These are phyloP conservation scores for Siphamia tubifer DNA, from an alignment of 2,113 vertebrate species.

Conservation along the genomic window DNA sequence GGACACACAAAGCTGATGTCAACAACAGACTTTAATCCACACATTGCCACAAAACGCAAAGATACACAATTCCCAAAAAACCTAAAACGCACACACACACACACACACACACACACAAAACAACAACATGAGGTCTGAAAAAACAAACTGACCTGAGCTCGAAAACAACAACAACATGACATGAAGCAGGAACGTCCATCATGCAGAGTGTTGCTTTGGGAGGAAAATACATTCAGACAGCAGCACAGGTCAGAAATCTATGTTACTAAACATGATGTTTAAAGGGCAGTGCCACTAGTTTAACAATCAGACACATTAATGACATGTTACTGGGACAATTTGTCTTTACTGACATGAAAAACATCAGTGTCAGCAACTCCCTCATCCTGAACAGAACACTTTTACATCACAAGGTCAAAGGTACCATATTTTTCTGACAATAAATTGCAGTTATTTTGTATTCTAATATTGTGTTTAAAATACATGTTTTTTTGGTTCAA, in stretches of 20 bases:
- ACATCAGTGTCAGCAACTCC: neutral
- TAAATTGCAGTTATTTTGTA: no score
- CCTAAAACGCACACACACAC: no score
- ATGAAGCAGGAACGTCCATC: neutral
- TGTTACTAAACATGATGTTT: neutral
- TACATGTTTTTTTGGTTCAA: no score
- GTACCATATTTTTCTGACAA: no score
- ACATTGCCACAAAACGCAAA: constrained; percentile 8
- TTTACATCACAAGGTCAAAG: neutral
- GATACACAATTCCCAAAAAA: neutral
- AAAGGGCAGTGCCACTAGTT: neutral
- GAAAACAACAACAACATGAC: neutral
- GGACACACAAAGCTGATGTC: neutral
- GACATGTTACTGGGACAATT: neutral
- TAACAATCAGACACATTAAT: no score
- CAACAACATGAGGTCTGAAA: neutral
- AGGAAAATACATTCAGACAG: neutral
- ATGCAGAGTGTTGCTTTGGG: neutral
- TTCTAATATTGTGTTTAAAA: no score
- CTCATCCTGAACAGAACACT: neutral
- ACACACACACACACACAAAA: no score
- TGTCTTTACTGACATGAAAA: neutral
- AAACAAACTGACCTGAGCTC: constrained; percentile 1
- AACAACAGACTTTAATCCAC: constrained; percentile 36
- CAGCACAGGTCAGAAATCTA: neutral